phyloP scores from a whole-genome alignment of 2,888 invertebrate genomes.

The Eulithis prunata region DNA sequence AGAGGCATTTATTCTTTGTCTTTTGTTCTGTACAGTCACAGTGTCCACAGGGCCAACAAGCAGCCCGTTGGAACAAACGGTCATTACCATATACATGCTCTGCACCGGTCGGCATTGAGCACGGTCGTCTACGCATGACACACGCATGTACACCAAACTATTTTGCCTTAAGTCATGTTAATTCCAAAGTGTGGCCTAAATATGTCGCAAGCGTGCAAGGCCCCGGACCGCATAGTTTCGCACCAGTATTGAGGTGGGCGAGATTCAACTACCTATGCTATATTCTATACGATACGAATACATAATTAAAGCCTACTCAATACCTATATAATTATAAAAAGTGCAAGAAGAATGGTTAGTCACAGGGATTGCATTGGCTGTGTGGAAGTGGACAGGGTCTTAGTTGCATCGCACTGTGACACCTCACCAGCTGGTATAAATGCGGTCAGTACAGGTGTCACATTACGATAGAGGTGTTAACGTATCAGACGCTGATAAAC shows the following conservation, averaged over 20 bases:
- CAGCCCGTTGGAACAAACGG: conserved; percentile 52
- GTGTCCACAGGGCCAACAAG: conserved; percentile 41
- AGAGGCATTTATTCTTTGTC: conserved; percentile 54
- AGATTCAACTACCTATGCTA: conserved; percentile 49
- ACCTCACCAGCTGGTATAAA: conserved; percentile 39
- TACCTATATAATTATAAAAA: conserved; percentile 45
- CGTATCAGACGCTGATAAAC: conserved; percentile 61
- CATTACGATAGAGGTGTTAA: conserved; percentile 59
- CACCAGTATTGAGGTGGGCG: conserved; percentile 57
- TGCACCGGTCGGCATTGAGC: conserved; percentile 67
- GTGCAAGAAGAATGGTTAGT: conserved; percentile 80
- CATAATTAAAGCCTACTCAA: conserved; percentile 30
- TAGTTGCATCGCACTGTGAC: conserved; percentile 44
- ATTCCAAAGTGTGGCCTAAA: conserved; percentile 64
- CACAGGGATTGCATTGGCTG: conserved; percentile 74
- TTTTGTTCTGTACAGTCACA: conserved; percentile 56
- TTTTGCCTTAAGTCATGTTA: conserved; percentile 66
- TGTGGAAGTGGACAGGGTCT: conserved; percentile 65
- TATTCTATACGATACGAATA: conserved; percentile 28
- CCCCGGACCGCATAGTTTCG: conserved; percentile 64
- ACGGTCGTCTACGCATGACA: conserved; percentile 57
- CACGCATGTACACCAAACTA: conserved; percentile 50
- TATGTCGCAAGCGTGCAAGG: conserved; percentile 63
- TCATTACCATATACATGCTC: conserved; percentile 65
- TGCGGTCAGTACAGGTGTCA: conserved; percentile 43